phyloP scores from a whole-genome alignment of 2,113 vertebrate species.

The Copsychus sechellarum region DNA sequence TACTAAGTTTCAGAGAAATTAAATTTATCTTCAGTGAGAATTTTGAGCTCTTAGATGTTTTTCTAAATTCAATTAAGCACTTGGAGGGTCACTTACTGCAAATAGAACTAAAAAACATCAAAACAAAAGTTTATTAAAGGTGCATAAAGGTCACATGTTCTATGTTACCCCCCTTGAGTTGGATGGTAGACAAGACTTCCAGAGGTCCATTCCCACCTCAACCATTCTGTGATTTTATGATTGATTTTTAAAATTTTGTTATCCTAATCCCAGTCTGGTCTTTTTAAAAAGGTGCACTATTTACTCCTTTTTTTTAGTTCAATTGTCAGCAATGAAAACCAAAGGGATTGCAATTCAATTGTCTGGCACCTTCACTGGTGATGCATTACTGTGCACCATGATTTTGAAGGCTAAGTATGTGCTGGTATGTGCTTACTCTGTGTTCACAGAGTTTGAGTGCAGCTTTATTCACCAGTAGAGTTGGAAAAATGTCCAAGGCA shows the following conservation, averaged over 20 bases:
- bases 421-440: background rate
- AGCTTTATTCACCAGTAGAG: background rate
- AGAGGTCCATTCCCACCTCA: background rate
- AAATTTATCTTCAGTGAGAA: background rate
- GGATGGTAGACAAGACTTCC: background rate
- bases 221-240: background rate
- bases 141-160: background rate
- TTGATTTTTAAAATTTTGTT: background rate
- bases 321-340: background rate
- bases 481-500: background rate
- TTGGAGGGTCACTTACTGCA: background rate
- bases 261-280: background rate
- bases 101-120: background rate
- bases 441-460: background rate
- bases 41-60: background rate
- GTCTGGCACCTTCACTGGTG: background rate
- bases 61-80: background rate
- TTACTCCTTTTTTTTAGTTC: background rate
- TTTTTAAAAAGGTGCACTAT: background rate
- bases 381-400: background rate
- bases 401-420: background rate
- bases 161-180: fast-evolving
- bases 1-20: background rate
- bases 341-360: background rate
- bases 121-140: background rate